These are phyloP conservation scores for Ennomos quercinarius DNA, from an alignment of 2,888 invertebrate genomes.

Conservation along the genomic window DNA sequence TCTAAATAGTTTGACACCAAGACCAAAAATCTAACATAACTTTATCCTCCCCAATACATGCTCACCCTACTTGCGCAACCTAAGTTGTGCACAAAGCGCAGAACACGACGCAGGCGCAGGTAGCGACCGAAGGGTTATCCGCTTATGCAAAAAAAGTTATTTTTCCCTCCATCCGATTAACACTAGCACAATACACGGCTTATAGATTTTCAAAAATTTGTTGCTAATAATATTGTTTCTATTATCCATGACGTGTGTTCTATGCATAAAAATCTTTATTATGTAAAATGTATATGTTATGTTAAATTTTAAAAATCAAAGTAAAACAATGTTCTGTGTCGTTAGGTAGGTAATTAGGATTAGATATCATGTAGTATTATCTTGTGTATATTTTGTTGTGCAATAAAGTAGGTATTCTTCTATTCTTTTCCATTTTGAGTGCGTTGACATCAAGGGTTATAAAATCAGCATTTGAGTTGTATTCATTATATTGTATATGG, in stretches of 20 bases:
- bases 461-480: too few relatives aligned
- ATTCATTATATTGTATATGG: too few relatives aligned
- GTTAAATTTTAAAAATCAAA: constrained; percentile 35
- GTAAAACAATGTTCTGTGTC: too few relatives aligned
- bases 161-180: constrained; percentile 79
- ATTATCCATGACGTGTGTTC: constrained; percentile 58
- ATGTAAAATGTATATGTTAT: constrained; percentile 39
- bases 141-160: constrained; percentile 82
- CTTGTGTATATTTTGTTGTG: too few relatives aligned
- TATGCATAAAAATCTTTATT: constrained; percentile 6
- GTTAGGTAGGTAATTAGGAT: too few relatives aligned
- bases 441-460: too few relatives aligned
- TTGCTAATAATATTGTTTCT: constrained; percentile 58
- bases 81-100: constrained; percentile 63
- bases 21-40: too few relatives aligned
- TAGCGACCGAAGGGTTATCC: constrained; percentile 81
- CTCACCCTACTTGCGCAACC: constrained; percentile 68
- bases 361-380: too few relatives aligned
- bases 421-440: too few relatives aligned
- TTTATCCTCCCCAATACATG: constrained; percentile 46
- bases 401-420: too few relatives aligned
- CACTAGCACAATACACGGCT: constrained; percentile 71
- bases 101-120: constrained; percentile 69
- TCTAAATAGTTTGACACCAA: too few relatives aligned
- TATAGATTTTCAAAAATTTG: constrained; percentile 62